phyloP scores from a whole-genome alignment of 2,888 invertebrate species.

The Agrotis ipsilon region DNA sequence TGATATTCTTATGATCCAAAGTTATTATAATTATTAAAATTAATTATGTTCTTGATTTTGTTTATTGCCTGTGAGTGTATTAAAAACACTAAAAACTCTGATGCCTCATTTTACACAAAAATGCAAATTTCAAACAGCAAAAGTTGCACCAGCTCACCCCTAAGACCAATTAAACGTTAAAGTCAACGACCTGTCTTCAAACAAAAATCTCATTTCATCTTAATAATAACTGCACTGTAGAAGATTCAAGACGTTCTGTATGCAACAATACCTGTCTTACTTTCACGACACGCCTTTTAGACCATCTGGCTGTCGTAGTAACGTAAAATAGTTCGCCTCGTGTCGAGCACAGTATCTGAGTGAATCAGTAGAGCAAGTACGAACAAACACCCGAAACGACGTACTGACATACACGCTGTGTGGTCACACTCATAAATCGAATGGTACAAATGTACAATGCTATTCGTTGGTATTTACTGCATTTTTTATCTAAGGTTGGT shows the following conservation, averaged over 20 bases:
- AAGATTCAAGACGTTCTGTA: conserved; percentile 12
- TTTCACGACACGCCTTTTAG: conserved; percentile 24
- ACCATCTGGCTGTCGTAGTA: conserved; percentile 28
- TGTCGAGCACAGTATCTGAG: not conserved
- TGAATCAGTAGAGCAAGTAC: conserved; percentile 22
- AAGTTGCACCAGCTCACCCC: not conserved
- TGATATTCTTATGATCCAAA: too few relatives aligned
- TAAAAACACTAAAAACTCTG: too few relatives aligned
- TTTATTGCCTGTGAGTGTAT: too few relatives aligned
- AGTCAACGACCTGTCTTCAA: not conserved
- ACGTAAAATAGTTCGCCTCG: conserved; percentile 15
- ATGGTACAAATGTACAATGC: too few relatives aligned
- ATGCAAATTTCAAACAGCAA: not conserved
- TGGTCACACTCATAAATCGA: too few relatives aligned
- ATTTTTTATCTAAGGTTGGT: too few relatives aligned
- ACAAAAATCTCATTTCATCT: not conserved
- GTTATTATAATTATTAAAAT: too few relatives aligned
- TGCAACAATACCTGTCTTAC: conserved; percentile 48
- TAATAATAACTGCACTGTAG: conserved; percentile 1
- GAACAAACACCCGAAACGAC: not conserved
- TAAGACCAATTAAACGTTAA: not conserved
- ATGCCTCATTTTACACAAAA: too few relatives aligned
- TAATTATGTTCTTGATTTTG: too few relatives aligned
- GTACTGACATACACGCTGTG: not conserved
- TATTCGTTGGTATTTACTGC: too few relatives aligned